A percentile compares a stretch with the other conserved stretches of the same genome.
Conservation (phyloP, 2,113 vertebrate species). For the Tenebrosternarchus preto region DNA sequence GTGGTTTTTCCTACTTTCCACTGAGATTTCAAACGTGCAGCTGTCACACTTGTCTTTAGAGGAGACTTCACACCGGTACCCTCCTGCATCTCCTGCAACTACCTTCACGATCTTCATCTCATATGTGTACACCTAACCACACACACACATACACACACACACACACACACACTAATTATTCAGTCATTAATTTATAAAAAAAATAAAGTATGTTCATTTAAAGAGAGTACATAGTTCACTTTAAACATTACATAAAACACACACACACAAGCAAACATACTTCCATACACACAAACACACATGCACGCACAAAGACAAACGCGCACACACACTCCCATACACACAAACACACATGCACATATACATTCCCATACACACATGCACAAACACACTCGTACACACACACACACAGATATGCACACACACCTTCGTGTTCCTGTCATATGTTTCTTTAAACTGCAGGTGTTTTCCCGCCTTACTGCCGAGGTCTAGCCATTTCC, state of each 20-base stretch:
- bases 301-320: slow-evolving; percentile 48
- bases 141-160: background rate
- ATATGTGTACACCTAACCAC: slow-evolving; percentile 78
- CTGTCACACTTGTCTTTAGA: slow-evolving; percentile 86
- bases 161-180: background rate
- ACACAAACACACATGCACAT: background rate
- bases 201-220: no score
- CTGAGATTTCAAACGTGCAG: slow-evolving; percentile 78
- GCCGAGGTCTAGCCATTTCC: slow-evolving; percentile 87
- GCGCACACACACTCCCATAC: background rate
- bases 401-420: background rate
- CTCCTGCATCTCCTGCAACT: slow-evolving; percentile 76
- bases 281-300: background rate
- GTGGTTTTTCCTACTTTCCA: slow-evolving; percentile 74
- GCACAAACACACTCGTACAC: background rate
- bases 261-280: background rate
- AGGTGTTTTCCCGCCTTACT: slow-evolving; percentile 85
- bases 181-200: no score
- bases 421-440: slow-evolving; percentile 81
- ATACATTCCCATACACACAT: slow-evolving; percentile 67
- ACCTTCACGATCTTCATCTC: slow-evolving; percentile 83
- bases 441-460: slow-evolving; percentile 83
- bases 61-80: slow-evolving; percentile 85
- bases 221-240: no score
- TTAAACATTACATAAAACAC: no score